Evolutionary conservation across 2,888 invertebrate genomes (phyloP).

Genomic region (Microplitis manilae): DNA sequence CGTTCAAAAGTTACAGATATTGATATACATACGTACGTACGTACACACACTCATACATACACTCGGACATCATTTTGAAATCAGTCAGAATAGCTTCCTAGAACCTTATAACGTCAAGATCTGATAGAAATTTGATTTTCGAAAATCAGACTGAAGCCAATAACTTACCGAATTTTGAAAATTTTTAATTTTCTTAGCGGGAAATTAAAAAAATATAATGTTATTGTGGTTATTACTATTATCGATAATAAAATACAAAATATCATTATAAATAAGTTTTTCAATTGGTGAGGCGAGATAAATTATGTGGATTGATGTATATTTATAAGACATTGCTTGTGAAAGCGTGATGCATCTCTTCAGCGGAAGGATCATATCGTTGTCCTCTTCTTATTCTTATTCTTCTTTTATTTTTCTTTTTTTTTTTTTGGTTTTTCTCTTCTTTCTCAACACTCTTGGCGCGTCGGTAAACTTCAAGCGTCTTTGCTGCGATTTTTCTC

Average conservation of each 20-base stretch:
- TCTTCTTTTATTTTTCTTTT: neutral
- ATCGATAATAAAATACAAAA: neutral
- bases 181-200: too few species aligned
- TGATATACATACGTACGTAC: too few species aligned
- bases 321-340: constrained; percentile 18
- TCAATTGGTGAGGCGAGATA: constrained; percentile 13
- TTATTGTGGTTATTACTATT: neutral
- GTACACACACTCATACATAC: too few species aligned
- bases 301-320: constrained; percentile 8
- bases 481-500: constrained; percentile 65
- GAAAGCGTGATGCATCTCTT: constrained; percentile 23
- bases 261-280: neutral
- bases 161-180: too few species aligned
- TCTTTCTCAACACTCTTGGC: constrained; percentile 38
- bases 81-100: too few species aligned
- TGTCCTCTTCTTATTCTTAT: constrained; percentile 9
- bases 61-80: too few species aligned
- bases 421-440: constrained; percentile 43
- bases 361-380: constrained; percentile 19
- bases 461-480: constrained; percentile 69
- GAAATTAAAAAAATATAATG: too few species aligned
- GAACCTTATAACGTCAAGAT: too few species aligned
- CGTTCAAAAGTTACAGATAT: too few species aligned
- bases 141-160: too few species aligned
- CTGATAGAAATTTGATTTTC: too few species aligned